Base-by-base conservation (phyloP, 2,888 invertebrate genomes). In the Lathronympha strigana region DNA sequence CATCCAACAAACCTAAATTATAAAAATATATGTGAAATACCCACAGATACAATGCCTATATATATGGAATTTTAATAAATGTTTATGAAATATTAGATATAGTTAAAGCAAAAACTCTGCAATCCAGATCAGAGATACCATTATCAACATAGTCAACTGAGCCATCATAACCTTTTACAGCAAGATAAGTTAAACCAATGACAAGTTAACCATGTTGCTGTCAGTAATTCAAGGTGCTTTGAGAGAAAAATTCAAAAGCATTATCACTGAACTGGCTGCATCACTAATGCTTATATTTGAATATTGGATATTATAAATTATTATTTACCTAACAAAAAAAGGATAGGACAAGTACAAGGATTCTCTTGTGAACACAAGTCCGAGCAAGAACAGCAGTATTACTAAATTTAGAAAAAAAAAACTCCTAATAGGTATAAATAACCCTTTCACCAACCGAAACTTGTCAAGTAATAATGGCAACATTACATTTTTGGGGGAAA, bases 401-500 rank as follows among this genome's bases (percentile, higher is more conserved):
- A 61, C 66, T 61, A 66, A 31, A 61, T 47, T 11, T 49, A 61
- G 64, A 66, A 66, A 61, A 66, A 66, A 61, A 54, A 38, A 54
- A 49, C 9, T 31, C 11, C 13, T 47, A 8, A 23, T 8, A 45
- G 1, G 11, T 9, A 21, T 23, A 11, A 28, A 40, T 51, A 36
- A 36, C 15, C 13, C 13, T 19, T 31, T 31, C 9, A 55, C 33
- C 21, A 57, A 4, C 23, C 38, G 13, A 11, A 40, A 28, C 0
- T 25, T 40, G 38, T 3, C 13, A 28, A 28, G 31, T 40, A 15
- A 40, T 40, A 11, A 28, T 17, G 17, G 6, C 40, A 17, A 13
- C 19, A 55, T 13, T 19, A 23, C 19, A 45, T 43, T 43, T n/a
- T 25, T 28, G 13, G 4, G 23, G 15, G 43, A 6, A 43, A 23